Evolutionary conservation across 2,888 invertebrate genomes (phyloP), one percentile per base, ranked within the genome.

Genomic region (Thereva nobilitata): DNA sequence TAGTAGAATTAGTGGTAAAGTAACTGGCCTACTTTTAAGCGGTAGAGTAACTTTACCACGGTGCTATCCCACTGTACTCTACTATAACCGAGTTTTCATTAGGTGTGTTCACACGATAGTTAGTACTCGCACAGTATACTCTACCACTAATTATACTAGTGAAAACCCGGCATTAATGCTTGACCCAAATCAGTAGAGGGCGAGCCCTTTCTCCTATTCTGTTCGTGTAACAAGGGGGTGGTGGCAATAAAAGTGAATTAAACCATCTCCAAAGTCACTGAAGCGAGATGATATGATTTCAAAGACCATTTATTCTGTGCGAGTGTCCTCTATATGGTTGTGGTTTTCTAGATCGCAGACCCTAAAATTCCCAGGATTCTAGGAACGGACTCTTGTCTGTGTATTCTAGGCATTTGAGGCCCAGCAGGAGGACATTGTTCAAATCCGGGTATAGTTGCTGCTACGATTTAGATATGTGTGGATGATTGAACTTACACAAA

Each of bases 231-330:
- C 66, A 66, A 67, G 53, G 54, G 61, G 23, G 23, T 53, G 67
- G 67, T 67, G 61, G 67, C 67, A 67, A 67, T 67, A 67, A 67
- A 67, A 67, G 53, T 67, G 67, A 67, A 67, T 67, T 67, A 67
- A 67, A 67, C 67, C 67, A 67, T 67, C 67, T 67, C 67, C 53
- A 67, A 65, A 67, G 59, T 67, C 49, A 61, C 67, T 61, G 61
- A 67, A 67, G 61, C 61, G 67, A 67, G 59, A 67, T 67, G 67
- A 59, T 67, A 67, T 67, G 67, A 67, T 67, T 67, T 67, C 67
- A 67, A 59, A 67, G 67, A 59, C 67, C 67, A 67, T 67, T 67
- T 67, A 61, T 67, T 67, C 53, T 67, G 59, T 67, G 50, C 47
- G 35, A 66, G 66, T 57, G 57, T 56, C 66, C 57, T 42, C 57